Evolutionary conservation across 2,113 vertebrate genomes (phyloP).

Genomic region (Tachysurus vachellii): DNA sequence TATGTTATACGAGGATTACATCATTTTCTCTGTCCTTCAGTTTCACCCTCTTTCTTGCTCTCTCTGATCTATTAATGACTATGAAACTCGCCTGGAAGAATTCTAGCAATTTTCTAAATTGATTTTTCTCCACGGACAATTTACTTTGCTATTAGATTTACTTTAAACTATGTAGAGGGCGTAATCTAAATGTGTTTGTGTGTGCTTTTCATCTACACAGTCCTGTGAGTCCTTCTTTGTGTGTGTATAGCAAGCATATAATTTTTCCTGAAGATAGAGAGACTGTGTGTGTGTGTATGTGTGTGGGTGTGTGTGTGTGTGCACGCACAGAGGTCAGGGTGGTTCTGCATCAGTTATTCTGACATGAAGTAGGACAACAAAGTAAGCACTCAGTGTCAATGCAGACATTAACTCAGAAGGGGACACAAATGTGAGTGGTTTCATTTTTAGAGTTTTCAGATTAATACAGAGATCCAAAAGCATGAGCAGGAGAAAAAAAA

Average conservation of each 20-base stretch:
- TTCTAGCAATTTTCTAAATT: constrained; percentile 75
- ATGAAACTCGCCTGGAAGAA: constrained; percentile 67
- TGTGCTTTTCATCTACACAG: constrained; percentile 20
- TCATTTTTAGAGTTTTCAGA: neutral
- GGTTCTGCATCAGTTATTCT: constrained; percentile 32
- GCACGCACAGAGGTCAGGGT: neutral
- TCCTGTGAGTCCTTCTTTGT: neutral
- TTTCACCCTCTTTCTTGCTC: neutral
- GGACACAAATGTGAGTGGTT: constrained; percentile 3
- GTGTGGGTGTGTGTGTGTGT: constrained; percentile 29
- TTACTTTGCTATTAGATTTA: constrained; percentile 62
- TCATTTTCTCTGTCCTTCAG: neutral
- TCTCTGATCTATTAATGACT: constrained; percentile 68
- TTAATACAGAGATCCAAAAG: neutral
- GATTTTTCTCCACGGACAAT: constrained; percentile 71
- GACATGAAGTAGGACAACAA: constrained; percentile 62
- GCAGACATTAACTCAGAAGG: neutral
- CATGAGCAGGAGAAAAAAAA: neutral
- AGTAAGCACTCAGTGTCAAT: constrained; percentile 51
- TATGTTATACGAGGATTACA: neutral
- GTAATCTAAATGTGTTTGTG: constrained; percentile 50
- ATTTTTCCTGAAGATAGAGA: neutral
- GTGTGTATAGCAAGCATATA: constrained; percentile 21
- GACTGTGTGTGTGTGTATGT: constrained; percentile 31
- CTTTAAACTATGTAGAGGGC: constrained; percentile 62